These are phyloP conservation scores for Tupaia tana DNA, from an alignment of 2,113 vertebrate species.

Conservation along the genomic window DNA sequence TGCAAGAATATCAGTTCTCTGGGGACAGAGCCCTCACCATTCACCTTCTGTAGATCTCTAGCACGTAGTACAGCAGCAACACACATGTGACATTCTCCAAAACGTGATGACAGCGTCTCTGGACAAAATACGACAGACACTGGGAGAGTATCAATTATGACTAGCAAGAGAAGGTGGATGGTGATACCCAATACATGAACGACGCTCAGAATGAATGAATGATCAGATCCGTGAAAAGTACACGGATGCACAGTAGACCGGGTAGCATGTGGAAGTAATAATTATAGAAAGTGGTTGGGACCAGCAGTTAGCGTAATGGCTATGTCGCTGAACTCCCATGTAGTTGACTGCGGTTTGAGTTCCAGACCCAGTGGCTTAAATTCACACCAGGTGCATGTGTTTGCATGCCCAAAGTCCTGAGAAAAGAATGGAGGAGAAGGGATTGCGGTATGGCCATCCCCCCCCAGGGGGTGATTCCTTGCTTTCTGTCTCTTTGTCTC, in stretches of 20 bases:
- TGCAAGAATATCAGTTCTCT: background rate
- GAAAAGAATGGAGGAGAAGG: too few species aligned
- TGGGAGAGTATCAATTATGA: background rate
- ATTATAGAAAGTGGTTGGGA: background rate
- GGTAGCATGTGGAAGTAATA: background rate
- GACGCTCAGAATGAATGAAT: background rate
- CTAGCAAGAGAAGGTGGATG: background rate
- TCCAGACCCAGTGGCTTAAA: too few species aligned
- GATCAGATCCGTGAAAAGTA: background rate
- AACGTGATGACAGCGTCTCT: background rate
- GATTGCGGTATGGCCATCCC: too few species aligned
- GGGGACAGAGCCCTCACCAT: fast-evolving
- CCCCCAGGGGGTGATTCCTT: too few species aligned
- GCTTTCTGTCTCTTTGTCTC: too few species aligned
- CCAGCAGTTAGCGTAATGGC: too few species aligned
- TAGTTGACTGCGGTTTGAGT: too few species aligned
- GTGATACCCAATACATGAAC: fast-evolving
- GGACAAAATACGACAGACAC: background rate
- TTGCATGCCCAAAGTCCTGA: too few species aligned
- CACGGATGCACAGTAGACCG: background rate
- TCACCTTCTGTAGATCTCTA: background rate
- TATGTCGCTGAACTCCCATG: too few species aligned
- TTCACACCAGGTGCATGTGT: too few species aligned
- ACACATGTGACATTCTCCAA: background rate
- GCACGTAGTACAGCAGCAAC: background rate